Percentiles rank a stretch among this genome's conserved stretches.
These are phyloP conservation scores for Lampropteryx suffumata DNA, from an alignment of 2,888 invertebrate species.

Conservation along the genomic window DNA sequence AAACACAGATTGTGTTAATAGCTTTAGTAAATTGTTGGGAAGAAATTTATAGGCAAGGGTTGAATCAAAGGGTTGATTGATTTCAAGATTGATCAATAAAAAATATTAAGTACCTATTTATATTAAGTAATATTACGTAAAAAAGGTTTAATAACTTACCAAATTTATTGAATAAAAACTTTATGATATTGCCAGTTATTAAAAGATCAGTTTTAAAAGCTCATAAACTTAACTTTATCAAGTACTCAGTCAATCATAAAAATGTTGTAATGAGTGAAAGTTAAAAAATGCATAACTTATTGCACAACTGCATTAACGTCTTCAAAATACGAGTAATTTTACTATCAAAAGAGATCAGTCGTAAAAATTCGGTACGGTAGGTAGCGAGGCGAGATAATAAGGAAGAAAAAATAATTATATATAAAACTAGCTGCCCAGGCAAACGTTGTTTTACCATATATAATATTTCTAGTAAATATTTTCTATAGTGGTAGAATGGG, in stretches of 20 bases:
- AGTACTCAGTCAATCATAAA: conserved; percentile 3
- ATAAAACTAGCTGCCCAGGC: too few species aligned
- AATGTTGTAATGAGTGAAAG: conserved; percentile 11
- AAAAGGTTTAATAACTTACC: too few species aligned
- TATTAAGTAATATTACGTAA: too few species aligned
- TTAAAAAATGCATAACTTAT: conserved; percentile 5
- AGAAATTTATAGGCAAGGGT: conserved; percentile 8
- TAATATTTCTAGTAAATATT: too few species aligned
- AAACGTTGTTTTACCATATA: too few species aligned
- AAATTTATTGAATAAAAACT: too few species aligned
- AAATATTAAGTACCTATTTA: too few species aligned
- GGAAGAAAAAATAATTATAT: too few species aligned
- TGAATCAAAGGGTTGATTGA: too few species aligned
- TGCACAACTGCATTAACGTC: conserved; percentile 8
- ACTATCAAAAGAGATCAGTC: not conserved
- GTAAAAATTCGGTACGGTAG: not conserved
- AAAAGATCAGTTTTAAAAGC: conserved; percentile 12
- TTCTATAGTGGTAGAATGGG: too few species aligned
- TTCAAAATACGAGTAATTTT: conserved; percentile 1
- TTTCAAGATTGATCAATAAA: not conserved
- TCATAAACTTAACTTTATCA: conserved; percentile 10
- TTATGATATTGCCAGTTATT: conserved; percentile 4
- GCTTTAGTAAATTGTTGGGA: conserved; percentile 11
- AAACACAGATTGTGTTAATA: conserved; percentile 21
- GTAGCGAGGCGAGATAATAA: too few species aligned